These are phyloP conservation scores for Dendrolimus houi DNA, from an alignment of 2,888 invertebrate genomes.

Conservation along the genomic window DNA sequence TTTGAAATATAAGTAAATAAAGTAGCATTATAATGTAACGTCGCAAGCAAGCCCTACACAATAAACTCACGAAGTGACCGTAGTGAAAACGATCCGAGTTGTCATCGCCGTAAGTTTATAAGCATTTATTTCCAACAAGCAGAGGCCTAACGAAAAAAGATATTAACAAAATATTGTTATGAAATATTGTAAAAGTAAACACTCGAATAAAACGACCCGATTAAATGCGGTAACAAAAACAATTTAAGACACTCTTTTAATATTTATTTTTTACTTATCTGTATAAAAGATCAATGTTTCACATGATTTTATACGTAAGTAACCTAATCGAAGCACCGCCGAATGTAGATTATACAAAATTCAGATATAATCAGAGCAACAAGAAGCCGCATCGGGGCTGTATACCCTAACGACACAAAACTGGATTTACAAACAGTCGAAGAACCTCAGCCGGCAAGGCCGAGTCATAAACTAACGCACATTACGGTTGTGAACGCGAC, in stretches of 20 bases:
- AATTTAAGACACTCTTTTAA: too few relatives aligned
- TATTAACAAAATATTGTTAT: conserved; percentile 21
- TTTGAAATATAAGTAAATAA: not conserved
- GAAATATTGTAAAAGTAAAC: conserved; percentile 19
- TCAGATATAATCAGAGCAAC: conserved; percentile 64
- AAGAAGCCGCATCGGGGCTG: conserved; percentile 52
- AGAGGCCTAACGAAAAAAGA: conserved; percentile 26
- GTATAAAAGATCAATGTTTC: conserved; percentile 45
- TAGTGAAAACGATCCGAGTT: conserved; percentile 54
- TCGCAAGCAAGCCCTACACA: conserved; percentile 21
- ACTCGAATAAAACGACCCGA: conserved; percentile 11
- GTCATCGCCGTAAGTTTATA: conserved; percentile 58
- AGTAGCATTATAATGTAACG: not conserved
- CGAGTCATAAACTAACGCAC: conserved; percentile 59
- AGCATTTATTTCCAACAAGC: conserved; percentile 21
- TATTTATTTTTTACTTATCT: conserved; percentile 29
- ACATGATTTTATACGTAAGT: conserved; percentile 56
- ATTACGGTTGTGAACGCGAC: conserved; percentile 70
- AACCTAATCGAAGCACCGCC: conserved; percentile 56
- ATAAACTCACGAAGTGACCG: conserved; percentile 38
- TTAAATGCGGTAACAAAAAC: conserved; percentile 8
- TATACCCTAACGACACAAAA: conserved; percentile 53
- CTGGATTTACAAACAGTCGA: conserved; percentile 48
- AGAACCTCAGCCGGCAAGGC: conserved; percentile 21
- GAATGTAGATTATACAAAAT: conserved; percentile 56